A percentile compares a stretch with the other conserved stretches of the same genome.
Evolutionary conservation across 2,888 invertebrate species (phyloP).

Genomic region (Hirudinaria manillensis): DNA sequence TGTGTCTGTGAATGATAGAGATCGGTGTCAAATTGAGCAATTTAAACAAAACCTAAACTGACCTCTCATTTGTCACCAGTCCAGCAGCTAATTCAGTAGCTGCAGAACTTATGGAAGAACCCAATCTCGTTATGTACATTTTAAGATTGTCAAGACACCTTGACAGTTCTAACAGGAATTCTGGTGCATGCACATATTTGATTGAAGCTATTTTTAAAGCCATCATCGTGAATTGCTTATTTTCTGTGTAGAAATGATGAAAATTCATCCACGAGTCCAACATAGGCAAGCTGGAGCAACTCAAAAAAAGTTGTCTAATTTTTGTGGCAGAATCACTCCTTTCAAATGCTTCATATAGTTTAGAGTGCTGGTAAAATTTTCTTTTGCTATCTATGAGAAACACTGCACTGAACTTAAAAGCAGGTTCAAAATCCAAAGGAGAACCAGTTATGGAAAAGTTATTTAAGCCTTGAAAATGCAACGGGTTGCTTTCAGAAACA

Average conservation of each 20-base stretch:
- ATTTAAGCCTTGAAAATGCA: neutral
- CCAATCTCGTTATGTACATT: conserved; percentile 76
- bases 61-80: conserved; percentile 56
- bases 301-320: neutral
- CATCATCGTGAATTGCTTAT: conserved; percentile 40
- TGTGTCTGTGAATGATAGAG: neutral
- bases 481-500: conserved; percentile 59
- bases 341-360: neutral
- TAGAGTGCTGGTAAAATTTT: neutral
- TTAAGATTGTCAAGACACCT: conserved; percentile 85
- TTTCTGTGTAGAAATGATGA: neutral
- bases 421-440: conserved; percentile 5
- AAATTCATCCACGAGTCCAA: neutral
- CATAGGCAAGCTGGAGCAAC: conserved; percentile 30
- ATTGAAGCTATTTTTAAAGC: conserved; percentile 75
- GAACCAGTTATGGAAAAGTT: neutral
- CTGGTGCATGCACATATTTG: conserved; percentile 86
- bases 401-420: neutral
- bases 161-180: conserved; percentile 75
- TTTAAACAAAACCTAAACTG: neutral
- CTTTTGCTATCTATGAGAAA: neutral
- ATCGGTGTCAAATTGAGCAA: neutral
- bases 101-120: conserved; percentile 77
- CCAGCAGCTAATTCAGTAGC: conserved; percentile 90
- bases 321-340: neutral